Evolutionary conservation across 2,888 invertebrate species (phyloP).

Genomic region (Caenorhabditis sp.): DNA sequence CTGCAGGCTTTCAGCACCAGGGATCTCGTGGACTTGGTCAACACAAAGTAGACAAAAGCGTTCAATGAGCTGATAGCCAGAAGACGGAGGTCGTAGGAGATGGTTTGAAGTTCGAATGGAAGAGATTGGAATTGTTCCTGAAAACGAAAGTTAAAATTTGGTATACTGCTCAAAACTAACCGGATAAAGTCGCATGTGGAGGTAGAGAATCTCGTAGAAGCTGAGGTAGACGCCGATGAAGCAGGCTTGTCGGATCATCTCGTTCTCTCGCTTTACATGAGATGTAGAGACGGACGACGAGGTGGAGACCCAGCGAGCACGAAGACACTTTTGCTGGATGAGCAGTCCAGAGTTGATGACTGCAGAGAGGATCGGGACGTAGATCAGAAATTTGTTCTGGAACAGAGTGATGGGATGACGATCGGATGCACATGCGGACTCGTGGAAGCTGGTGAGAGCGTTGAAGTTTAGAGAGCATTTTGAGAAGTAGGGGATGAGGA

Average conservation of each 20-base stretch:
- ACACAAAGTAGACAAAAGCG: conserved; percentile 28
- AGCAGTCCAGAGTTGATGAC: conserved; percentile 15
- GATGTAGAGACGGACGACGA: background rate
- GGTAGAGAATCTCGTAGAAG: conserved; percentile 23
- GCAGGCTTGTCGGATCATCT: conserved; percentile 36
- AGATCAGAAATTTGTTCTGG: conserved; percentile 37
- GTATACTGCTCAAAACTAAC: background rate
- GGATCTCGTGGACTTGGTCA: conserved; percentile 2
- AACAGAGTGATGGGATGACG: conserved; percentile 30
- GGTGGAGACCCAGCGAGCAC: background rate
- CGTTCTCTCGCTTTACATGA: conserved; percentile 34
- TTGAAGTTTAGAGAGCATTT: conserved; percentile 22
- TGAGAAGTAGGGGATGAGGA: conserved; percentile 34
- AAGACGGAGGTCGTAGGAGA: conserved; percentile 19
- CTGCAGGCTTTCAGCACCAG: background rate
- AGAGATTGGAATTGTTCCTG: conserved; percentile 28
- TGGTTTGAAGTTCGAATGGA: conserved; percentile 13
- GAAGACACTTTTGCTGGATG: conserved; percentile 8
- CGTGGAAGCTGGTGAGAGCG: conserved; percentile 7
- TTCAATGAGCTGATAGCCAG: conserved; percentile 18
- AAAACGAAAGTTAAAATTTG: background rate
- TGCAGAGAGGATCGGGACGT: conserved; percentile 13
- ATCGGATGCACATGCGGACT: conserved; percentile 14
- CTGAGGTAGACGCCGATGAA: conserved; percentile 26
- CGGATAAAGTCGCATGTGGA: conserved; percentile 37